Evolutionary conservation across 1,140 invertebrate genomes (phyloP), one percentile per base, ranked within the genome.

Genomic region (Drosophila trapezifrons): DNA sequence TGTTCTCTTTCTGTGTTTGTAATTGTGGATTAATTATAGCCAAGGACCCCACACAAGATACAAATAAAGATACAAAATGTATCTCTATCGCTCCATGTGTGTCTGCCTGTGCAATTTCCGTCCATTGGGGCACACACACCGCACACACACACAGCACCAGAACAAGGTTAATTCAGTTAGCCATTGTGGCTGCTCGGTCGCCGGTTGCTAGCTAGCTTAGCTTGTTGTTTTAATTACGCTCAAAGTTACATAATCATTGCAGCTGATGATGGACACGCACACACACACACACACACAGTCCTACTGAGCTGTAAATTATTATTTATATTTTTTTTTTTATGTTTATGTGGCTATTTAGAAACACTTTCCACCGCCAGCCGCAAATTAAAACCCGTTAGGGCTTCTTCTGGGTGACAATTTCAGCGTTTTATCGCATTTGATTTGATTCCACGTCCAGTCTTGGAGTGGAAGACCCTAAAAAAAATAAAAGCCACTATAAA

Each of bases 161-260:
- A 87, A 87, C 83, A 86, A 87, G 83, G 83, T 82, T 87, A 82
- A 87, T 86, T 86, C 71, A 86, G 82, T 86, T 86, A 86, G 82
- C 78, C 81, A 86, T 77, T 81, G 74, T 84, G 29, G 17, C 15
- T 45, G 47, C 25, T 57, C 45, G 38, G 27, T 52, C 20, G 62
- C 42, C 46, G 32, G 40, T 10, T 32, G 29, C 29, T 4, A 32
- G 29, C 12, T 20, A 20, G 51, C 29, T 76, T 43, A 37, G 60
- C 49, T 57, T 80, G 66, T 63, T 81, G 77, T 62, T 86, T 86
- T 85, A 85, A 85, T 85, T 85, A 85, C 81, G 81, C 81, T 76
- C 54, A 40, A 46, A 59, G 43, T 86, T 86, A 86, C 82, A 86
- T 86, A 81, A 85, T 78, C 65, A 82, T 86, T 81, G 69, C 58